Evolutionary conservation across 2,113 vertebrate genomes (phyloP), one percentile per base, ranked within the genome.

Genomic region (Zeus faber): DNA sequence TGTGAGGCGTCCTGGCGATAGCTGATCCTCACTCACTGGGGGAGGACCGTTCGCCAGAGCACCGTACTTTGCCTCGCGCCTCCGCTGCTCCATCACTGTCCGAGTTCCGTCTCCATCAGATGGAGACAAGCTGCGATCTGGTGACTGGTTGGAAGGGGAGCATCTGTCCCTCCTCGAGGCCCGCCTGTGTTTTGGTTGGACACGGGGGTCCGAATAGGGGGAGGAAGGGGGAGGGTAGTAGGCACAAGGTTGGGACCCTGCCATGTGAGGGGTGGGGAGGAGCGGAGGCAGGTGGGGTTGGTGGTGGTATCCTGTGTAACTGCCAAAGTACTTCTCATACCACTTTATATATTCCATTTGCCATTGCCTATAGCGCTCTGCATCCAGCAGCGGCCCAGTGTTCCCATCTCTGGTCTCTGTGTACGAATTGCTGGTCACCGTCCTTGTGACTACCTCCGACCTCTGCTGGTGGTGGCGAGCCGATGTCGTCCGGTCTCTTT

Each of bases 261-360:
- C 20, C 5, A 52, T 64, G 27, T 29, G 37, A 62, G 65, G 14
- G 20, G 46, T 47, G 63, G 70, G 25, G 51, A 88, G 48, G 82
- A 94, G 69, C 78, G 90, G 67, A 8, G 84, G 79, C 58, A 87
- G 85, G 9, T 84, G 80, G 60, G 87, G 85, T 45, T 91, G 79
- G 0, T 91, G 89, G 40, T 90, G 86, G 20, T 83, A 80, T 29
- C 54, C 58, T 4, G 86, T 78, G n/a, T 89, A 96, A 65, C 81
- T 93, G 80, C 90, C 94, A 63, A 92, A 93, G 16, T 94, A 95
- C 63, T 96, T 97, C 23, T 97, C 93, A 6, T 92, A 98, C 96
- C 96, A 99, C 17, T 96, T 94, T 57, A 92, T 80, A 27, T 96
- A 99, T 41, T 94, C 92, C 54, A 88, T 81, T 62, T 95, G 94